phyloP scores from a whole-genome alignment of 2,888 invertebrate genomes.

The Parapristionchus giblindavisi region DNA sequence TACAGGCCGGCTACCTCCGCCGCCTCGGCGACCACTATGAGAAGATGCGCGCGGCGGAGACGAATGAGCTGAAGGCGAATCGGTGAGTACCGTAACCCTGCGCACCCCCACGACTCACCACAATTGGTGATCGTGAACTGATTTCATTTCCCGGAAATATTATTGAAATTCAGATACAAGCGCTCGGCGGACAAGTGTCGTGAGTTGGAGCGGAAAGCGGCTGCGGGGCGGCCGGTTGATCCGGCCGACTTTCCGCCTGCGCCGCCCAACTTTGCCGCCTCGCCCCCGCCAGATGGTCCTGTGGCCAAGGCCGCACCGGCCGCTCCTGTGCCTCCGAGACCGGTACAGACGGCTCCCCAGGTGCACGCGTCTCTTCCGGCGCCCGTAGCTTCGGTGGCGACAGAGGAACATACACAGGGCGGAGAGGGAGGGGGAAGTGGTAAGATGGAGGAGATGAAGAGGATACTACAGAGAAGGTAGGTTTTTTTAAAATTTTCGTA shows the following conservation, averaged over 20 bases:
- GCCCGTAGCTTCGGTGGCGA: neutral
- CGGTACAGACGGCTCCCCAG: neutral
- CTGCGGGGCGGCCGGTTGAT: constrained; percentile 45
- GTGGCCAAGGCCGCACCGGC: neutral
- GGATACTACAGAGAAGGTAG: constrained; percentile 39
- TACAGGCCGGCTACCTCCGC: constrained; percentile 22
- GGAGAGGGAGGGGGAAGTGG: neutral
- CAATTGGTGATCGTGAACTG: neutral
- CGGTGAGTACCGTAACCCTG: constrained; percentile 38
- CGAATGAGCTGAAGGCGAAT: constrained; percentile 46
- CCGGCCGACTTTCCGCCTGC: constrained; percentile 49
- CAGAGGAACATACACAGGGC: too few species aligned
- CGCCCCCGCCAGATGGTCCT: too few species aligned
- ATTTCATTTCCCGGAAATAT: neutral
- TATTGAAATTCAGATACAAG: constrained; percentile 25
- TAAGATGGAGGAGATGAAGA: constrained; percentile 25
- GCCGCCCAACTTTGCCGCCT: constrained; percentile 39
- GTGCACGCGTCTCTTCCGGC: neutral
- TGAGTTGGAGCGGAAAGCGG: constrained; percentile 18
- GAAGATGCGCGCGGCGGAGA: constrained; percentile 44
- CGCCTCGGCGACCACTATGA: constrained; percentile 47
- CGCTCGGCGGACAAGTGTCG: constrained; percentile 36
- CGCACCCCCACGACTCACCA: neutral
- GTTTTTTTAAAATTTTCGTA: constrained; percentile 25
- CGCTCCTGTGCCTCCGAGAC: neutral